These are phyloP conservation scores for Achroia grisella DNA, from an alignment of 1,140 invertebrate genomes.

Conservation along the genomic window DNA sequence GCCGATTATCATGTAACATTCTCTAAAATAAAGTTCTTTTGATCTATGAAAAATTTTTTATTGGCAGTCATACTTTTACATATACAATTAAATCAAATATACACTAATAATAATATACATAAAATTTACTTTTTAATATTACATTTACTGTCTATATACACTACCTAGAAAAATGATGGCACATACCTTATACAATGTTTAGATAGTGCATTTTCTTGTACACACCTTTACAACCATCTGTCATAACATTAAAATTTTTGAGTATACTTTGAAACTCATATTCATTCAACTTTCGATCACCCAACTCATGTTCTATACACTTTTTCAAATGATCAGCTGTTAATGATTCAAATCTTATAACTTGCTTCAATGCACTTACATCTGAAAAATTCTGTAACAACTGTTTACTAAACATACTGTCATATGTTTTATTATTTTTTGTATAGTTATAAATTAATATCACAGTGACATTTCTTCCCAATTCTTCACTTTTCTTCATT, in stretches of 20 bases:
- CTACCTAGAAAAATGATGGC: no score
- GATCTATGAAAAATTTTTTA: slow-evolving; percentile 40
- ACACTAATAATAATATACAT: slow-evolving; percentile 15
- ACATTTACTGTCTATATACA: no score
- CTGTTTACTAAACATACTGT: slow-evolving; percentile 23
- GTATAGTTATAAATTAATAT: slow-evolving; percentile 44
- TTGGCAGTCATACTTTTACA: slow-evolving; percentile 10
- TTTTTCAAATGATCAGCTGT: slow-evolving; percentile 31
- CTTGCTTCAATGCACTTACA: slow-evolving; percentile 28
- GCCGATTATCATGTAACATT: slow-evolving; percentile 71
- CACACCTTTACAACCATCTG: slow-evolving; percentile 64
- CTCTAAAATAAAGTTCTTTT: slow-evolving; percentile 73
- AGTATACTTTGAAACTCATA: slow-evolving; percentile 30
- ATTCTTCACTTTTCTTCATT: slow-evolving; percentile 34
- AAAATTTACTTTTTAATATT: no score
- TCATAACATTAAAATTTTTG: slow-evolving; percentile 51
- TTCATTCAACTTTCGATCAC: slow-evolving; percentile 18
- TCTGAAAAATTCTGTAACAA: slow-evolving; percentile 25
- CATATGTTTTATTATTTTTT: slow-evolving; percentile 29
- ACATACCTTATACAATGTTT: slow-evolving; percentile 39
- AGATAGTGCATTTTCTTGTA: slow-evolving; percentile 52
- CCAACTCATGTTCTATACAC: slow-evolving; percentile 49
- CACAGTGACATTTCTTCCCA: slow-evolving; percentile 37
- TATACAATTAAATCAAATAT: slow-evolving; percentile 12
- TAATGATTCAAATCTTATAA: slow-evolving; percentile 48